These are phyloP conservation scores for Lepas anatifera DNA, from an alignment of 2,888 invertebrate species.

Conservation along the genomic window DNA sequence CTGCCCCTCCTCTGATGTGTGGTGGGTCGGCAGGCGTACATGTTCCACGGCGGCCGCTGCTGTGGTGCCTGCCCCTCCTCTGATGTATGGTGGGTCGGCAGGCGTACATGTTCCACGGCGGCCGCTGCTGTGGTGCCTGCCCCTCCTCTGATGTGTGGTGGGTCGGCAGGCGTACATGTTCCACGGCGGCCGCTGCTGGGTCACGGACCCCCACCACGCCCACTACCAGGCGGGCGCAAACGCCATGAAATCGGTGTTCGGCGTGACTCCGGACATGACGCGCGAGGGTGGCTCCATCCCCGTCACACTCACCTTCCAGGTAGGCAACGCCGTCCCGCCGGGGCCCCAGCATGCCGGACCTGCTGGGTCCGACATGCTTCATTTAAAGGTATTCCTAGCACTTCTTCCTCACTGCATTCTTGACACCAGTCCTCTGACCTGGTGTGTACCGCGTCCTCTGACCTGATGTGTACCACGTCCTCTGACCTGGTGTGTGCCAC, in stretches of 20 bases:
- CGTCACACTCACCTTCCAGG: constrained; percentile 73
- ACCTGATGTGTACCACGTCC: too few species aligned
- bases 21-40: too few species aligned
- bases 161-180: constrained; percentile 35
- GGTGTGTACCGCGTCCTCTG: too few species aligned
- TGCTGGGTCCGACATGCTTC: constrained; percentile 95
- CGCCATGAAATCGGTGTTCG: constrained; percentile 73
- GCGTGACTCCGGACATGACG: constrained; percentile 82
- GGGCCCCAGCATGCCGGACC: constrained; percentile 66
- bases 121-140: background rate
- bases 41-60: background rate
- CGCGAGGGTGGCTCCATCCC: constrained; percentile 98
- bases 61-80: background rate
- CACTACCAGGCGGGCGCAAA: constrained; percentile 81
- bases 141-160: background rate
- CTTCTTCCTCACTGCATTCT: too few species aligned
- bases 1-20: background rate
- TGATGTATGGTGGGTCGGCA: too few species aligned
- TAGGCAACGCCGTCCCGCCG: too few species aligned
- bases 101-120: background rate
- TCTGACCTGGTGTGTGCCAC: too few species aligned
- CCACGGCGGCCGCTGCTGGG: constrained; percentile 82
- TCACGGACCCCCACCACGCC: constrained; percentile 79
- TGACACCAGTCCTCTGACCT: too few species aligned
- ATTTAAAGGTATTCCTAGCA: too few species aligned